Percentiles rank a stretch among this genome's conserved stretches.
phyloP scores from a whole-genome alignment of 2,888 invertebrate species.

The Agrotis ipsilon region DNA sequence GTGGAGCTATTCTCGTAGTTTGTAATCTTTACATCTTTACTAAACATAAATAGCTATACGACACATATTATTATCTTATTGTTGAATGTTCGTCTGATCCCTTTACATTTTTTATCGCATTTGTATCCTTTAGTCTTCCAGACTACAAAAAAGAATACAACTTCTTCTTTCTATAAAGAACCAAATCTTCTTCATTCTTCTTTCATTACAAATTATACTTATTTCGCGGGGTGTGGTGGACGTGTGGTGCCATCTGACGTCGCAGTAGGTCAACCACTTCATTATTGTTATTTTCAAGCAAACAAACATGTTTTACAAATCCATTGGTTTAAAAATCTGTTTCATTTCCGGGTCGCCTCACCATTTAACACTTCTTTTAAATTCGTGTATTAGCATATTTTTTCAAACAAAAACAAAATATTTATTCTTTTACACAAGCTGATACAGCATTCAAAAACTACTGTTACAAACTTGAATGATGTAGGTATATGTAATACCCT shows the following conservation, averaged over 20 bases:
- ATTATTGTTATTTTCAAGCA: neutral
- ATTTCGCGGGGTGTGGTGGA: neutral
- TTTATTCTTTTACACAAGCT: too few relatives aligned
- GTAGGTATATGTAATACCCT: neutral
- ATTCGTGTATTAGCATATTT: too few relatives aligned
- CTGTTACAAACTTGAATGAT: neutral
- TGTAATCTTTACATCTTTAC: too few relatives aligned
- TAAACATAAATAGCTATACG: too few relatives aligned
- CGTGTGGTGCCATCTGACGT: neutral
- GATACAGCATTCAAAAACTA: neutral
- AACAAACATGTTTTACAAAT: neutral
- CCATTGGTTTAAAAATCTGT: neutral
- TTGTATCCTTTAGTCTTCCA: too few relatives aligned
- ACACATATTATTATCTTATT: too few relatives aligned
- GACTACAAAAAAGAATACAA: too few relatives aligned
- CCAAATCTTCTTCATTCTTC: neutral
- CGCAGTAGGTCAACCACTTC: neutral
- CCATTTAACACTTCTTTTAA: neutral
- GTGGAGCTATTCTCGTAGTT: too few relatives aligned
- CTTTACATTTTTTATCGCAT: neutral
- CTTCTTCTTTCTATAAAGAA: neutral
- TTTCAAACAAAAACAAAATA: too few relatives aligned
- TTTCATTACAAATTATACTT: too few relatives aligned
- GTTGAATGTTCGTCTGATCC: neutral
- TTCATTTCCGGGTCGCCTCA: neutral